A percentile compares a stretch with the other conserved stretches of the same genome.
These are phyloP conservation scores for Mus spicilegus DNA, from an alignment of 2,113 vertebrate genomes.

Conservation along the genomic window DNA sequence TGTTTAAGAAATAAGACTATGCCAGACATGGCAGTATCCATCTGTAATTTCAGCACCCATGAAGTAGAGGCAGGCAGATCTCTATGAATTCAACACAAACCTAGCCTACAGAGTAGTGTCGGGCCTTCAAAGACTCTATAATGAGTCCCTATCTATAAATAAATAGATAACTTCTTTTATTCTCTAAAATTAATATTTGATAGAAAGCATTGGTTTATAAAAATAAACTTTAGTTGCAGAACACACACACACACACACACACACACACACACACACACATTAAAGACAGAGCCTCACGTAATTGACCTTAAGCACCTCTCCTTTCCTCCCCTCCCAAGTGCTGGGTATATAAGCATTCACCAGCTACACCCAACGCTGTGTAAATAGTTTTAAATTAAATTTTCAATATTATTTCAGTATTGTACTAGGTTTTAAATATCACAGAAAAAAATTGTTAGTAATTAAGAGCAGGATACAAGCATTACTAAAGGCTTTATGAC, in stretches of 20 bases:
- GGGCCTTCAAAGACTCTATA: neutral
- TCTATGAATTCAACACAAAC: neutral
- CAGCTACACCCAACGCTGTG: neutral
- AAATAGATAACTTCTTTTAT: neutral
- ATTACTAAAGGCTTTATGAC: slow-evolving; percentile 3
- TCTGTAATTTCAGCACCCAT: neutral
- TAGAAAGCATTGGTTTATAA: neutral
- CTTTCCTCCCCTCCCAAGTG: neutral
- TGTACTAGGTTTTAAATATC: neutral
- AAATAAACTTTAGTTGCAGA: neutral
- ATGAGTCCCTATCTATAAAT: neutral
- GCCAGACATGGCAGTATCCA: too few relatives aligned
- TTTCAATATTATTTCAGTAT: slow-evolving; percentile 15
- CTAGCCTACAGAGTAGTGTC: neutral
- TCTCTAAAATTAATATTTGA: neutral
- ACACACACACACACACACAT: neutral
- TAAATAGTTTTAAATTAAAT: slow-evolving; percentile 3
- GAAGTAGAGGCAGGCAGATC: neutral
- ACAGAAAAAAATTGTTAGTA: slow-evolving; percentile 27
- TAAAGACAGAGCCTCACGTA: neutral
- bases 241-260: neutral
- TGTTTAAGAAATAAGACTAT: slow-evolving; percentile 9
- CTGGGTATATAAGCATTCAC: neutral
- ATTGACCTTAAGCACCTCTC: neutral
- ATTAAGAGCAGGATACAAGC: neutral